Conservation (phyloP, 2,888 invertebrate species). For the Heliconius charithonia region DNA sequence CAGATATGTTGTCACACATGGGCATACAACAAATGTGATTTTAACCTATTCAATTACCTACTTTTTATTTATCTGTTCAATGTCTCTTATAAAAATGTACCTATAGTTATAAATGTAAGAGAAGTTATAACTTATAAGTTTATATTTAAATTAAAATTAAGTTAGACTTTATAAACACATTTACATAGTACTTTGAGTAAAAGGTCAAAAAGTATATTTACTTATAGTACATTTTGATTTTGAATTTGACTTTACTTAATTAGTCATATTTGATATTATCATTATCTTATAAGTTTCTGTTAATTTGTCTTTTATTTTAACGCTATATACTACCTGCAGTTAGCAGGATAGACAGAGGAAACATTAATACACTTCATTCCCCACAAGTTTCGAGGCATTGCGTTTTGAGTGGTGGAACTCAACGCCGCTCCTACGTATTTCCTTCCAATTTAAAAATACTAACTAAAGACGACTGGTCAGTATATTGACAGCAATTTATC, state of each 20-base stretch:
- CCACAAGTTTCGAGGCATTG: not conserved
- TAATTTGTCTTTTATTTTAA: not conserved
- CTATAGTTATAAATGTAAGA: too few species aligned
- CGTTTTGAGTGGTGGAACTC: not conserved
- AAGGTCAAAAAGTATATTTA: too few species aligned
- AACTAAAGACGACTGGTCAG: not conserved
- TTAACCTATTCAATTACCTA: too few species aligned
- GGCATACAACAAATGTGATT: not conserved
- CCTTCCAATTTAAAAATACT: not conserved
- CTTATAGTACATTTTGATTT: too few species aligned
- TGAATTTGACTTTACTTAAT: not conserved
- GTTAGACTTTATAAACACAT: not conserved
- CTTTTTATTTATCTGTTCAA: too few species aligned
- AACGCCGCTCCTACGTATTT: too few species aligned
- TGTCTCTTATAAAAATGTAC: too few species aligned
- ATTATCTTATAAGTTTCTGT: not conserved
- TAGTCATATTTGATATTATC: not conserved
- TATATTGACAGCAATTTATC: constrained; percentile 52
- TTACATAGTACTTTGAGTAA: not conserved
- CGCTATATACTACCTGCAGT: not conserved
- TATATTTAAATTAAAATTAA: not conserved
- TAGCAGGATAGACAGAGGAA: not conserved
- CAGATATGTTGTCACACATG: too few species aligned
- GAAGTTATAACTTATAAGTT: not conserved
- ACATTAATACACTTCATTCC: not conserved